Evolutionary conservation across 1,140 invertebrate species (phyloP).

Genomic region (Lucilia cuprina): DNA sequence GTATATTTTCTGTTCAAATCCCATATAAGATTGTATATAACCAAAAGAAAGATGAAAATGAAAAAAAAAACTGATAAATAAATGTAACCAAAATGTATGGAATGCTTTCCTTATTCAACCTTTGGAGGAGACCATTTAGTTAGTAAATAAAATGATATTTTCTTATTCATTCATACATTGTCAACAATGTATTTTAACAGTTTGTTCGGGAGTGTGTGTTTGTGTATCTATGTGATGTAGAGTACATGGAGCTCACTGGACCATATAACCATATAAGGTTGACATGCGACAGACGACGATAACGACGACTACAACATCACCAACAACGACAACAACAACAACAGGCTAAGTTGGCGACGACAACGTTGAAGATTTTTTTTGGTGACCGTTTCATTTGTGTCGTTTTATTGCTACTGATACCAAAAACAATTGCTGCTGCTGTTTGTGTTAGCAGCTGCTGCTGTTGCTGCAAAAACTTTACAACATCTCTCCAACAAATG

Average conservation of each 20-base stretch:
- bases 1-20: too few species aligned
- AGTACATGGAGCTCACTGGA: constrained; percentile 8
- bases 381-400: constrained; percentile 30
- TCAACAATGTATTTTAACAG: background rate
- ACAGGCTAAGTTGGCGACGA: background rate
- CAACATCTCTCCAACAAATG: too few species aligned
- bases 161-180: constrained; percentile 23
- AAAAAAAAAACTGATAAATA: background rate
- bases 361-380: constrained; percentile 18
- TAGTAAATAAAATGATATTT: background rate
- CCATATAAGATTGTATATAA: background rate
- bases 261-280: constrained; percentile 20
- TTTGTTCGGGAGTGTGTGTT: background rate
- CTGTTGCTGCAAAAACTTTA: too few species aligned
- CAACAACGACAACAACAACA: background rate
- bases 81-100: background rate
- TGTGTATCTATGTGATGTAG: background rate
- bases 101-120: constrained; percentile 26
- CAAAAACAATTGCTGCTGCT: background rate
- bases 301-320: background rate
- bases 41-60: background rate
- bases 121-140: background rate
- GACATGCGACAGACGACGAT: constrained; percentile 31
- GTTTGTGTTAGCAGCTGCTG: background rate
- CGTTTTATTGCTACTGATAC: constrained; percentile 6